Base-by-base conservation (phyloP, 2,888 invertebrate species). In the Villa cingulata region DNA sequence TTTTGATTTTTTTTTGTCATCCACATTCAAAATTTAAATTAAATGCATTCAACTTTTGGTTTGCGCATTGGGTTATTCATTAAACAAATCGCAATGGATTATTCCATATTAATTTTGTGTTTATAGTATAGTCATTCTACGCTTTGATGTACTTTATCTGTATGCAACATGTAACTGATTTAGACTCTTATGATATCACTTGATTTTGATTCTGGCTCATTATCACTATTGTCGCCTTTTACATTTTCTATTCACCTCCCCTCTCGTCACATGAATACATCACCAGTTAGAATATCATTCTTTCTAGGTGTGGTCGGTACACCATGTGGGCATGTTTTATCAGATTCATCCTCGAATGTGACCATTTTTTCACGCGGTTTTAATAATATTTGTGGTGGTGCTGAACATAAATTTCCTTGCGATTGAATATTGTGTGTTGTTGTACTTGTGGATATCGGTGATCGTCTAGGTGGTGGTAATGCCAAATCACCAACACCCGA, bases 231-330 rank as follows among this genome's bases (percentile, higher is more conserved):
- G 23, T 23, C 7, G 7, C 7, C 7, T 23, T 23, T 23, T 23
- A 23, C 4, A 23, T 23, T 23, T 23, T 55, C 54, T 53, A 49
- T 57, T 66, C 67, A 64, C 56, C 60, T 60, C 45, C 58, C 56
- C 55, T 63, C 64, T 53, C 75, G 80, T 86, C 83, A 86, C 86
- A 86, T 86, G 65, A 86, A 86, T 58, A 86, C 81, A 65, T 85
- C 85, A 49, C 79, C 83, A 53, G 80, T 80, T 42, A 77, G 70
- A 50, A 73, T 70, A 27, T 23, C 57, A 15, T 52, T 49, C 51
- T 68, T 69, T 18, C 68, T 60, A 17, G 70, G 69, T 48, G 69
- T 70, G 19, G 66, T 62, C 53, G 67, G 66, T 58, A 70, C 60
- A 15, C 67, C 66, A 55, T 72, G 71, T 59, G 72, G 67, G 53